Evolutionary conservation across 2,888 invertebrate species (phyloP).

Genomic region (Meiosimyza platycephala): DNA sequence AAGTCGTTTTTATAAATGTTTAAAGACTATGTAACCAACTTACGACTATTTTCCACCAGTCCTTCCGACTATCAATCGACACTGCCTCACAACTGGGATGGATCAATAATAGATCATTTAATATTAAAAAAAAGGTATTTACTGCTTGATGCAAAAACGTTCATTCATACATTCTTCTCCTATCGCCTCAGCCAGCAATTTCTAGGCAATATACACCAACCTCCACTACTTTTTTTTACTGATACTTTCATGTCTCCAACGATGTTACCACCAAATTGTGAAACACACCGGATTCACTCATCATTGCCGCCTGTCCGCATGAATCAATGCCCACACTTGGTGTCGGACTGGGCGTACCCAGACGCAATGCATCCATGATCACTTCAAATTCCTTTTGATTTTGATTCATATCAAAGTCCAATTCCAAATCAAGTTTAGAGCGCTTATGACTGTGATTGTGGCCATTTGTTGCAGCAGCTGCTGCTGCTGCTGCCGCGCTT

Average conservation of each 20-base stretch:
- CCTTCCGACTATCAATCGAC: no score
- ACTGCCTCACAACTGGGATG: no score
- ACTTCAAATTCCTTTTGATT: slow-evolving; percentile 68
- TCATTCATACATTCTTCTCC: neutral
- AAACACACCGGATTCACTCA: slow-evolving; percentile 70
- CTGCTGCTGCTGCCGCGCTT: slow-evolving; percentile 38
- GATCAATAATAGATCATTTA: neutral
- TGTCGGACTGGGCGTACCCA: slow-evolving; percentile 63
- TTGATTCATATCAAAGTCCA: slow-evolving; percentile 66
- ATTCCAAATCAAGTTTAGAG: slow-evolving; percentile 56
- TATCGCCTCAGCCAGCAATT: neutral
- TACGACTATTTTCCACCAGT: no score
- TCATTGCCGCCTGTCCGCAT: slow-evolving; percentile 75
- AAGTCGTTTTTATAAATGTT: no score
- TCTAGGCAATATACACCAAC: neutral
- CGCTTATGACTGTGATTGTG: slow-evolving; percentile 44
- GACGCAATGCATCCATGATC: slow-evolving; percentile 67
- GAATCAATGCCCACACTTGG: slow-evolving; percentile 66
- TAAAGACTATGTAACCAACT: no score
- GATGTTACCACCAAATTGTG: slow-evolving; percentile 67
- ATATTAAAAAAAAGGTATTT: neutral
- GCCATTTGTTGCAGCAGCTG: slow-evolving; percentile 33
- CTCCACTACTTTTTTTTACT: slow-evolving; percentile 49
- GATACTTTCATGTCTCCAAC: slow-evolving; percentile 67
- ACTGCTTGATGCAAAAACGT: neutral